A percentile compares a stretch with the other conserved stretches of the same genome.
Evolutionary conservation across 2,888 invertebrate species (phyloP).

Genomic region (Polyommatus iphigenia): DNA sequence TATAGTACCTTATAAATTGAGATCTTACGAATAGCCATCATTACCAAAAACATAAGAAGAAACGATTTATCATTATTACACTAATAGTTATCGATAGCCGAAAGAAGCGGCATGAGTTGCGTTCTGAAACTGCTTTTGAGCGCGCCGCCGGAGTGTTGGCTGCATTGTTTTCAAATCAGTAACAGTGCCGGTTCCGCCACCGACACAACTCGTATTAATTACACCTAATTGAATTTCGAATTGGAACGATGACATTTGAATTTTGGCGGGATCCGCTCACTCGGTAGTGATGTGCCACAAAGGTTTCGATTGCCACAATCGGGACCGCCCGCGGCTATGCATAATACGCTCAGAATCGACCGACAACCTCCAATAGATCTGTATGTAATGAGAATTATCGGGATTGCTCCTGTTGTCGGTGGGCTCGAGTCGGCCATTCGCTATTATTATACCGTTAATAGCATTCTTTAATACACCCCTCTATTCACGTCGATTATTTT

Average conservation of each 20-base stretch:
- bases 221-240: constrained; percentile 84
- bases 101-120: constrained; percentile 60
- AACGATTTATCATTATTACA: constrained; percentile 46
- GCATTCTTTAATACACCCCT: constrained; percentile 69
- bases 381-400: constrained; percentile 80
- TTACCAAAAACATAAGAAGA: constrained; percentile 37
- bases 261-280: constrained; percentile 71
- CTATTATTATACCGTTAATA: constrained; percentile 69
- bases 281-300: constrained; percentile 74
- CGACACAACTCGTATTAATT: constrained; percentile 79
- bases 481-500: constrained; percentile 69
- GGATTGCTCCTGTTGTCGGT: constrained; percentile 75
- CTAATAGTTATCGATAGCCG: constrained; percentile 53
- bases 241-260: constrained; percentile 83
- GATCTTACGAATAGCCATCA: constrained; percentile 38
- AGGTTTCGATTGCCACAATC: constrained; percentile 66
- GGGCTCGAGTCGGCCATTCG: constrained; percentile 54
- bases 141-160: constrained; percentile 56
- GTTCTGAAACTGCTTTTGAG: constrained; percentile 58
- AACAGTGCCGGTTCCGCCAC: constrained; percentile 70
- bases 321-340: constrained; percentile 70
- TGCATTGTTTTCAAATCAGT: constrained; percentile 73
- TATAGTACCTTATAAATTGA: constrained; percentile 37
- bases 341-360: constrained; percentile 72
- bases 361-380: constrained; percentile 73